These are phyloP conservation scores for Chiloscyllium punctatum DNA, from an alignment of 2,797 vertebrate species.

Conservation along the genomic window DNA sequence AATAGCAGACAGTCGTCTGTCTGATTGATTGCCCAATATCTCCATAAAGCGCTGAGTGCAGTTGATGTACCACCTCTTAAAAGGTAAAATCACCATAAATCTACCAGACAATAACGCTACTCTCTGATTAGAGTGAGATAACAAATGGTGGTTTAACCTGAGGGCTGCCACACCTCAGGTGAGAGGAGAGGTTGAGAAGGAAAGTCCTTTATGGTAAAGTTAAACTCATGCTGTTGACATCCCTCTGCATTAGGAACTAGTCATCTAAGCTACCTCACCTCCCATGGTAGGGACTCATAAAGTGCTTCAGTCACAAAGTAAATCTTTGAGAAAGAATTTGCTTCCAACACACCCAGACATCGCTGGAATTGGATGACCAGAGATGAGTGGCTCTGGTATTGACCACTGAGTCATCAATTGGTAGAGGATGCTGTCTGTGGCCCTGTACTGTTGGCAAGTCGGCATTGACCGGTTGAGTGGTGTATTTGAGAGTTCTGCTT, in stretches of 20 bases:
- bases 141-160: too few relatives aligned
- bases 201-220: too few relatives aligned
- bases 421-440: too few relatives aligned
- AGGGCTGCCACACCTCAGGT: too few relatives aligned
- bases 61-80: background rate
- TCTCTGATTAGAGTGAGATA: too few relatives aligned
- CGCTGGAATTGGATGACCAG: background rate
- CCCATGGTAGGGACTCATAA: background rate
- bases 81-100: too few relatives aligned
- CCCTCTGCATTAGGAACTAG: too few relatives aligned
- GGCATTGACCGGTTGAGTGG: background rate
- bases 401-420: background rate
- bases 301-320: background rate
- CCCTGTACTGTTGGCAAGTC: background rate
- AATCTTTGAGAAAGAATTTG: background rate
- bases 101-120: too few relatives aligned
- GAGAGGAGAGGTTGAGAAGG: too few relatives aligned
- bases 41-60: background rate
- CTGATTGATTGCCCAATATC: background rate
- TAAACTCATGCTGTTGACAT: too few relatives aligned
- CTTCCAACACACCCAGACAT: background rate
- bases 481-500: background rate
- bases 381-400: background rate
- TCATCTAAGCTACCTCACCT: too few relatives aligned
- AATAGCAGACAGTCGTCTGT: background rate